Conservation (phyloP, 2,113 vertebrate species). For the Mastomys coucha region DNA sequence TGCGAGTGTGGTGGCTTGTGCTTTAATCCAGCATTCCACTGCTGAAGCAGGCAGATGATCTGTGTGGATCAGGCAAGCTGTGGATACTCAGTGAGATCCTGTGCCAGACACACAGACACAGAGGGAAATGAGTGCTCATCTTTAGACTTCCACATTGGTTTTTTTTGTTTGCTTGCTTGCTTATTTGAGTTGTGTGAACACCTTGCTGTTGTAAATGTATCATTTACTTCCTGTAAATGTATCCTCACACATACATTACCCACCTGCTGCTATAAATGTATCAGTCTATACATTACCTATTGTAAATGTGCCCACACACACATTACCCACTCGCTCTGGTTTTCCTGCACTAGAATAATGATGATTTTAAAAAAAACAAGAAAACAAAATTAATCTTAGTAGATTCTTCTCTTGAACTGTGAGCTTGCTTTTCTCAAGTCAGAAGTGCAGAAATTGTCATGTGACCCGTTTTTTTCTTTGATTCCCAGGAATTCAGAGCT, state of each 20-base stretch:
- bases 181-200: not conserved
- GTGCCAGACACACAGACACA: too few species aligned
- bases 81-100: not conserved
- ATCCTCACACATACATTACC: not conserved
- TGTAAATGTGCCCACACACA: not conserved
- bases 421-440: not conserved
- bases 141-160: not conserved
- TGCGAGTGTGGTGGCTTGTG: not conserved
- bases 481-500: slow-evolving; percentile 51
- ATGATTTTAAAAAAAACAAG: not conserved
- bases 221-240: not conserved
- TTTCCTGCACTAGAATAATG: not conserved
- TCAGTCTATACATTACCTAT: too few species aligned
- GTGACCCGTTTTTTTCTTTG: slow-evolving; percentile 36
- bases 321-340: not conserved
- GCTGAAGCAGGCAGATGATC: not conserved
- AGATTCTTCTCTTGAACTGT: not conserved
- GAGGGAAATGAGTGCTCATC: not conserved
- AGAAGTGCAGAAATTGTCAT: not conserved
- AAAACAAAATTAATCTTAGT: not conserved
- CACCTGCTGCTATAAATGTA: not conserved
- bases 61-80: not conserved
- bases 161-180: not conserved
- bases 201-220: not conserved
- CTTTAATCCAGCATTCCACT: not conserved